These are phyloP conservation scores for Emydoidea blandingii DNA, from an alignment of 2,797 vertebrate genomes.

Conservation along the genomic window DNA sequence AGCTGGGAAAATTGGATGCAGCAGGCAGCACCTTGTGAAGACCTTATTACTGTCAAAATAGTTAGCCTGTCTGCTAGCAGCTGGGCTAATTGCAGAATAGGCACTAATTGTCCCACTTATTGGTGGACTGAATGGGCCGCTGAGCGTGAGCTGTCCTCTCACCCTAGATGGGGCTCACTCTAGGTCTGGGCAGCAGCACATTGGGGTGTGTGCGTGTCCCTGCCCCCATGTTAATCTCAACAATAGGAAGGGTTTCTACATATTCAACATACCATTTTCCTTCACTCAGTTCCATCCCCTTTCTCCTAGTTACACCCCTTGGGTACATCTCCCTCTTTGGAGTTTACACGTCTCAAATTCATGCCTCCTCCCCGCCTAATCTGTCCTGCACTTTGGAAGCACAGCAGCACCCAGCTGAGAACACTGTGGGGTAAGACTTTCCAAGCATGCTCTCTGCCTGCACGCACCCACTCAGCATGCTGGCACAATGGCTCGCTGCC, in stretches of 20 bases:
- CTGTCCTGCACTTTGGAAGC: background rate
- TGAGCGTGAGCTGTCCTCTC: background rate
- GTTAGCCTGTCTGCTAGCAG: background rate
- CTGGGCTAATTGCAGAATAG: background rate
- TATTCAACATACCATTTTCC: background rate
- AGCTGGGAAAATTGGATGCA: background rate
- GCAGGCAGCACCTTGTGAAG: background rate
- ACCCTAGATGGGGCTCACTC: background rate
- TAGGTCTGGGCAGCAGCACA: background rate
- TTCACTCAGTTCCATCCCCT: background rate
- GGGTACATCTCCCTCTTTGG: background rate
- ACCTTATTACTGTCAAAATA: background rate
- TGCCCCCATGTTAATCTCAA: background rate
- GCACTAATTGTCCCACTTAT: background rate
- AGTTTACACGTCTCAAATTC: background rate
- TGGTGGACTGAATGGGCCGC: background rate
- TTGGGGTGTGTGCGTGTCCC: background rate
- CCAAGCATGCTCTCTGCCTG: background rate
- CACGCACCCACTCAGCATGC: background rate
- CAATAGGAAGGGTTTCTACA: background rate
- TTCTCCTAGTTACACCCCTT: background rate
- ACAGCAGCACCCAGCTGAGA: background rate
- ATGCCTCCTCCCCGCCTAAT: background rate
- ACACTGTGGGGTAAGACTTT: background rate
- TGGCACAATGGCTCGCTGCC: fast-evolving